These are phyloP conservation scores for Dione vanillae DNA, from an alignment of 2,888 invertebrate genomes.

Conservation along the genomic window DNA sequence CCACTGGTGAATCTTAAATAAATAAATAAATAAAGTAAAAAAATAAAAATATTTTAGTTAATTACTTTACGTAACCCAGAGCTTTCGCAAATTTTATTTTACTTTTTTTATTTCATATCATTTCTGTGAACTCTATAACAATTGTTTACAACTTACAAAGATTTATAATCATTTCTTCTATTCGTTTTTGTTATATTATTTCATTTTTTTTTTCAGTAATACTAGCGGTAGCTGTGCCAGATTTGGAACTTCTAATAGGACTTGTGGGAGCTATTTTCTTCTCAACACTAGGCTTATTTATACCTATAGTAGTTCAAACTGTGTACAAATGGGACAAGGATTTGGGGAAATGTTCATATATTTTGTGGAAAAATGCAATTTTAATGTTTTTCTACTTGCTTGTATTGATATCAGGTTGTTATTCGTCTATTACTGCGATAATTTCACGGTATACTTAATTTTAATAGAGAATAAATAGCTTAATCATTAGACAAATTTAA, in stretches of 20 bases:
- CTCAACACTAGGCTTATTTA: conserved; percentile 89
- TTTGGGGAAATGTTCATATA: conserved; percentile 86
- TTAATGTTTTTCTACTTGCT: conserved; percentile 65
- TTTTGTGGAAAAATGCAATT: conserved; percentile 86
- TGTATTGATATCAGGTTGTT: conserved; percentile 70
- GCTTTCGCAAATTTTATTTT: too few species aligned
- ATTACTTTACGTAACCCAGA: too few species aligned
- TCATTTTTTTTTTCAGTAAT: conserved; percentile 82
- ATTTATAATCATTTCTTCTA: too few species aligned
- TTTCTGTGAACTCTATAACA: too few species aligned
- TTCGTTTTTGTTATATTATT: too few species aligned
- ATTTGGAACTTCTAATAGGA: conserved; percentile 93
- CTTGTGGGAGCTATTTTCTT: conserved; percentile 93
- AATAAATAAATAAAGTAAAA: too few species aligned
- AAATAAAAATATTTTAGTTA: too few species aligned
- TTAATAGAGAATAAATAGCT: not conserved
- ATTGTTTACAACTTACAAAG: too few species aligned
- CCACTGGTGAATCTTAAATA: too few species aligned
- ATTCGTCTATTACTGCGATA: conserved; percentile 62
- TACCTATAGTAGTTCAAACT: conserved; percentile 89
- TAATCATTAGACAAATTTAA: too few species aligned
- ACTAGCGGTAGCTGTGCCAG: conserved; percentile 90
- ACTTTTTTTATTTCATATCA: too few species aligned
- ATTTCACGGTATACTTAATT: conserved; percentile 44
- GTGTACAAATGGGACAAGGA: conserved; percentile 88